Base-by-base conservation (phyloP, 2,888 invertebrate genomes). In the Deilephila elpenor region DNA sequence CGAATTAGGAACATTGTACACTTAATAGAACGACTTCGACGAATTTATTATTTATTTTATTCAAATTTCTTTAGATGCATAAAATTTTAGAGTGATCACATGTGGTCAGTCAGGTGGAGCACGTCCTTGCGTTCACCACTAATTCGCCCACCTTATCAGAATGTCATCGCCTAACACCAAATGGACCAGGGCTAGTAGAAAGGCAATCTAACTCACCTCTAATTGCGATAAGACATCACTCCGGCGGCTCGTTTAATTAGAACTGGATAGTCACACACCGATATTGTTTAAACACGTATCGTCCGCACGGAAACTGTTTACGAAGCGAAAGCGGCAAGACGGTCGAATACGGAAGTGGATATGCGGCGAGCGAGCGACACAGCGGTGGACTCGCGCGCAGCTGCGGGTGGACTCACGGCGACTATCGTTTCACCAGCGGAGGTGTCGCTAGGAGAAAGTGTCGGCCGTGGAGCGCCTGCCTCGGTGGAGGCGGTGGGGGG, bases 391-490 rank as follows among this genome's bases (percentile, higher is more conserved):
- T 89, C 89, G 91, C 89, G 88, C 91, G 92, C 92, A 86, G 88
- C 85, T 90, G 84, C 85, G 86, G 87, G 84, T 87, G 85, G 89
- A 92, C 91, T 92, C 92, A 83, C 87, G 84, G 80, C 82, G 85
- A 83, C 83, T 87, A 79, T 86, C 85, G 92, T 89, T 90, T 91
- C 92, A 89, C 91, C 88, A 84, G 84, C 83, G 82, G 89, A 88
- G 92, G 91, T 92, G 93, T 91, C 92, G 92, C 92, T 92, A 93
- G 92, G 94, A 94, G 95, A 95, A 95, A 95, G 95, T 95, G 90
- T 90, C 88, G 94, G 91, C 93, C 93, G 92, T 93, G 93, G 93
- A 81, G 88, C 88, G 90, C 88, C 84, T 83, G 89, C 89, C 87
- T 86, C 89, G 91, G 91, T 82, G 86, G 86, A 78, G 75, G 78